Evolutionary conservation across 2,113 vertebrate genomes (phyloP), one percentile per base, ranked within the genome.

Genomic region (Aramus guarauna): DNA sequence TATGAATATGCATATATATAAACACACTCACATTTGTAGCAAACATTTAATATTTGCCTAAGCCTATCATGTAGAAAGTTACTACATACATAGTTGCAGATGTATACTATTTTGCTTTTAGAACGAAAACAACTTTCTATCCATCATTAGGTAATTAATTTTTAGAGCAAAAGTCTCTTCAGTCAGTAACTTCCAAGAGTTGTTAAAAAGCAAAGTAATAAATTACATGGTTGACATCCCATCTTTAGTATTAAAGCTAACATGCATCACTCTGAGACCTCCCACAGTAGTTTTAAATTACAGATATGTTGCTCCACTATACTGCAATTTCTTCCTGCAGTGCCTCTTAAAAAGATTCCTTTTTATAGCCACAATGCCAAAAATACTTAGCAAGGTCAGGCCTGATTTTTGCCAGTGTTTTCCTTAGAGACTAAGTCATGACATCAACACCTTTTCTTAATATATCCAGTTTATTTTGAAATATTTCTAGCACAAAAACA

Each of bases 341-440:
- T 68, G 95, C 91, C 79, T 92, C 94, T 94, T 90, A 92, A 92
- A 95, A 64, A 72, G 58, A 91, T 18, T 64, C 89, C 92, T 92
- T 97, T 97, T 97, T 94, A 95, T 92, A 97, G 79, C 81, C 20
- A 73, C 85, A 96, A 48, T 94, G 91, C 82, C 88, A 95, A 88
- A 77, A 96, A 90, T 74, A 94, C 93, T 96, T 94, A 97, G 96
- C 92, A 97, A 97, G 94, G 94, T 96, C 73, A 96, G 82, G 77
- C 56, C 93, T 93, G 62, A 95, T 88, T 97, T 98, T 97, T 88
- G 95, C 92, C 96, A 96, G 91, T 89, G 76, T 73, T 86, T 86
- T 93, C 96, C 91, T 68, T 8, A 67, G 95, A 96, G 92, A 97
- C 82, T 92, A 92, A 95, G 95, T 69, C 67, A 59, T 96, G 94